These are phyloP conservation scores for Alethe castanea DNA, from an alignment of 2,113 vertebrate genomes.

Conservation along the genomic window DNA sequence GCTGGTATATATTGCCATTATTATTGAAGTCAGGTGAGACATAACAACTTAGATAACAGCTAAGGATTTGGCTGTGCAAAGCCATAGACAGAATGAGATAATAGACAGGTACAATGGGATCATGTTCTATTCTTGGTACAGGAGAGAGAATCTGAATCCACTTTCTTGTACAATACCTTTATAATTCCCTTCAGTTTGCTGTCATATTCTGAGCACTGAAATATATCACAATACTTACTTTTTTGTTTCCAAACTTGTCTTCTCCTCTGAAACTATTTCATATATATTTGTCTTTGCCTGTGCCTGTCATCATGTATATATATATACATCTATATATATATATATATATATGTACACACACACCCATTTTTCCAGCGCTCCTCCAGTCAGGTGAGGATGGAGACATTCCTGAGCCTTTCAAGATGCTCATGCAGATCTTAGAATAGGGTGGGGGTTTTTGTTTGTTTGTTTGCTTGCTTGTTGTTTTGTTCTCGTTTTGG, in stretches of 20 bases:
- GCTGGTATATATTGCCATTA: not conserved
- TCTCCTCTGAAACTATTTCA: not conserved
- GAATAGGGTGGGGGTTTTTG: not conserved
- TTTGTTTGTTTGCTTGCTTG: not conserved
- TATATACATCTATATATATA: not conserved
- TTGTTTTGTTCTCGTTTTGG: not conserved
- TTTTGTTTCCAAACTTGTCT: not conserved
- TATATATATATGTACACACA: fast-evolving
- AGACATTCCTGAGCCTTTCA: not conserved
- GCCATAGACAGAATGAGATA: not conserved
- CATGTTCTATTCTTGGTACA: not conserved
- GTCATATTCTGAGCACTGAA: not conserved
- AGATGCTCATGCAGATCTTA: not conserved
- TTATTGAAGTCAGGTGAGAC: not conserved
- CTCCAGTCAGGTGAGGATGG: not conserved
- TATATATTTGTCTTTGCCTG: not conserved
- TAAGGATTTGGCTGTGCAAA: not conserved
- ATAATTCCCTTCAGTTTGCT: not conserved
- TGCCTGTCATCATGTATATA: fast-evolving
- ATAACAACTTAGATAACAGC: not conserved
- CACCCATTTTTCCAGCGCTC: not conserved
- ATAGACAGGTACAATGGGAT: not conserved
- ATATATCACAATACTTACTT: not conserved
- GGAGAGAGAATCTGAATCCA: not conserved
- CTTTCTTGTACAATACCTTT: not conserved